Evolutionary conservation across 2,888 invertebrate species (phyloP), one percentile per base, ranked within the genome.

Genomic region (Taphrorychus bicolor): DNA sequence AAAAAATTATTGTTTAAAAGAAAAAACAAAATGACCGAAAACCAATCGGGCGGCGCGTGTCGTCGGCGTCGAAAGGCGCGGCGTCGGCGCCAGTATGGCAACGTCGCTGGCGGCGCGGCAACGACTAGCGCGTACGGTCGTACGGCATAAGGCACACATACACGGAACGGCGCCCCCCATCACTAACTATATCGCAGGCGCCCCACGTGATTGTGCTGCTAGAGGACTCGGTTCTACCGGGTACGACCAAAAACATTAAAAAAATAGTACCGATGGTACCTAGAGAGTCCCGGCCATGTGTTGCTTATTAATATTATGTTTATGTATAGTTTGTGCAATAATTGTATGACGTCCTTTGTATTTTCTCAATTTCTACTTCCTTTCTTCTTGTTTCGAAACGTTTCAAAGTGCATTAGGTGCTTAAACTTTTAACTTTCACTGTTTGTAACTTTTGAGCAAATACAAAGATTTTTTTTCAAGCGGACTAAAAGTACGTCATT

Each of bases 61-160:
- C 2, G 5, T 51, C 32, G 18, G 51, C 51, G 69, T 61, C 68
- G 68, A 18, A 32, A 54, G 51, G 45, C 57, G 60, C 69, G 65
- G 70, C 68, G 68, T 60, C 68, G 68, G 57, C 70, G 70, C 63
- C 66, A 62, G 62, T 66, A 54, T 62, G 66, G 66, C 70, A 66
- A 66, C 70, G 70, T 62, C 66, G 70, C 70, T 66, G 70, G 70
- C 66, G 62, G 66, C 70, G 70, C 66, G 70, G 70, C 70, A 66
- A 66, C 66, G 70, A 70, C 70, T 70, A 66, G 56, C 66, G 61
- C 60, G 56, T 51, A 60, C 54, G 60, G 64, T 45, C n/a, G 45
- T 52, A 54, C 58, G 48, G 63, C 66, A 64, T 64, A 62, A 66
- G 62, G 59, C 66, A 62, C 69, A 58, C n/a, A n/a, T n/a, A n/a